These are phyloP conservation scores for Dryobota labecula DNA, from an alignment of 2,888 invertebrate species.

Conservation along the genomic window DNA sequence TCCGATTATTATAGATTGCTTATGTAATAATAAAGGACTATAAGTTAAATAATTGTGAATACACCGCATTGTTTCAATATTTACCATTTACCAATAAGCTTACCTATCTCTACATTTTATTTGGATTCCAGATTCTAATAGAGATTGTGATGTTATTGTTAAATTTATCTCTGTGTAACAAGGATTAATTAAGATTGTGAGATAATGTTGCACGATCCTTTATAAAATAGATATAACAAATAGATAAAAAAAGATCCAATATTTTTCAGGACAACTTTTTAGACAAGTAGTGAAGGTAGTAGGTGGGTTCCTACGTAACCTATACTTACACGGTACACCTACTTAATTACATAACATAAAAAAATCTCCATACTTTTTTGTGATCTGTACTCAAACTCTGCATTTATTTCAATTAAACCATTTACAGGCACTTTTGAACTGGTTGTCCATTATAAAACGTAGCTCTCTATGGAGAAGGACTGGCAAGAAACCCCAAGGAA, in stretches of 20 bases:
- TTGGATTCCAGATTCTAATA: background rate
- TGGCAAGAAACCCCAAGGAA: background rate
- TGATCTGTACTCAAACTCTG: background rate
- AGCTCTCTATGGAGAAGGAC: background rate
- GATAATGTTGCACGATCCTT: background rate
- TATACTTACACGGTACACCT: no score
- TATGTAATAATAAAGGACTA: background rate
- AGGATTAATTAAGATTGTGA: background rate
- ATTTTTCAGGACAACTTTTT: background rate
- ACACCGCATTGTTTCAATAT: slow-evolving; percentile 18
- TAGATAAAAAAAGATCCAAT: background rate
- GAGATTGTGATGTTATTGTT: slow-evolving; percentile 1
- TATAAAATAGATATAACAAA: background rate
- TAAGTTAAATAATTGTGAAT: background rate
- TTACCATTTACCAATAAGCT: slow-evolving; percentile 5
- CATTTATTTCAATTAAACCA: no score
- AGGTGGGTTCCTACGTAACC: no score
- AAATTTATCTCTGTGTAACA: slow-evolving; percentile 12
- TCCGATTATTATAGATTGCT: background rate
- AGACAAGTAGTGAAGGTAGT: no score
- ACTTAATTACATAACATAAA: no score
- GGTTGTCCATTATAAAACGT: background rate
- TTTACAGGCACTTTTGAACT: background rate
- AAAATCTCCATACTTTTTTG: background rate
- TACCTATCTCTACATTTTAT: background rate